Base-by-base conservation (phyloP, 2,113 vertebrate species). In the Prochilodus magdalenae region DNA sequence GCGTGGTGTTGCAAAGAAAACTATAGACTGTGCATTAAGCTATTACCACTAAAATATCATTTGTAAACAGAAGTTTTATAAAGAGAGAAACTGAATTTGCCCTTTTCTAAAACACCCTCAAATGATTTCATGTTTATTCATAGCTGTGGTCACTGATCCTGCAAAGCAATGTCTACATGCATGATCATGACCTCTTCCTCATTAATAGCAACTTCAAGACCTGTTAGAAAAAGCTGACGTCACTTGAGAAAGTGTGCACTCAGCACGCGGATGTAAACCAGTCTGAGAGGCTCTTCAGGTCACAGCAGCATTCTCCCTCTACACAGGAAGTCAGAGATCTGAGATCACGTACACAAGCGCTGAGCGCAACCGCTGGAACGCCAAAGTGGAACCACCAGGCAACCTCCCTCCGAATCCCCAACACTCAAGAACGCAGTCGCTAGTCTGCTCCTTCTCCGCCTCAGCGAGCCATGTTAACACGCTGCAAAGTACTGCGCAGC, bases 221-320 rank as follows among this genome's bases (percentile, higher is more conserved):
- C 51, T 80, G 55, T 30, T 40, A 80, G 62, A 47, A 49, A 22
- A 44, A 20, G 36, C 36, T 86, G 65, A 86, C 76, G 67, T 83
- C 84, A 86, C 80, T 29, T n/a, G 36, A 65, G 62, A 76, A 80
- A 69, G 49, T 67, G 70, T 47, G 73, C 53, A 55, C 36, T 72
- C 72, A 59, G 60, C 67, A 49, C 81, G 77, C 75, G 62, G 51
- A 83, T 73, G 51, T 66, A 70, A 83, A 83, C 73, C 69, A 83
- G 81, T 86, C 74, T 77, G 78, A 74, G 85, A 83, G 77, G 65
- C 77, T 60, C 29, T 60, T 83, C 81, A 67, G 81, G 84, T 83
- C 78, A 77, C 51, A 77, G 78, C 78, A 77, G 44, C 57, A 66
- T 77, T 72, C n/a, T 70, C 53, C 40, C 33, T 82, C 62, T 59